These are phyloP conservation scores for Orchesella flavescens DNA, from an alignment of 2,888 invertebrate species.

Conservation along the genomic window DNA sequence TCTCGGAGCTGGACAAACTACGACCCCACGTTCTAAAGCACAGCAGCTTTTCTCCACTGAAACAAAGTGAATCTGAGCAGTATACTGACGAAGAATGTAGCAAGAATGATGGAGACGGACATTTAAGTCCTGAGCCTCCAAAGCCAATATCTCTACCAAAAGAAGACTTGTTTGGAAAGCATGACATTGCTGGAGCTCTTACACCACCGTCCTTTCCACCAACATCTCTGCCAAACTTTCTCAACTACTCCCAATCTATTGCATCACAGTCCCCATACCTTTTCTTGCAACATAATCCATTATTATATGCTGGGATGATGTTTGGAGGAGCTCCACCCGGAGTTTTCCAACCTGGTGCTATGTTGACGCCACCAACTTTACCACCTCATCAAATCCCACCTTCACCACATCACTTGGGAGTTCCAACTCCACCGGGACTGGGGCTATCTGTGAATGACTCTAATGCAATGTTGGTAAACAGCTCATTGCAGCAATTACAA, in stretches of 20 bases:
- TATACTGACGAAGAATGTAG: conserved; percentile 65
- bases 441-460: conserved; percentile 29
- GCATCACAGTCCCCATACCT: conserved; percentile 70
- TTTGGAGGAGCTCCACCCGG: conserved; percentile 68
- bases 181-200: conserved; percentile 43
- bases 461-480: conserved; percentile 39
- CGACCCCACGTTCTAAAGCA: conserved; percentile 83
- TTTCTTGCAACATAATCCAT: conserved; percentile 70
- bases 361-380: conserved; percentile 57
- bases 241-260: conserved; percentile 65
- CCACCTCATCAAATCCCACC: conserved; percentile 71
- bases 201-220: conserved; percentile 66
- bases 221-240: conserved; percentile 69
- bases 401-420: conserved; percentile 72
- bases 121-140: conserved; percentile 43
- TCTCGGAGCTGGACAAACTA: conserved; percentile 82
- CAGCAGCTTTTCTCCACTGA: conserved; percentile 75
- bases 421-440: conserved; percentile 29
- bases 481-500: conserved; percentile 51
- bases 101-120: conserved; percentile 50
- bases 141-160: conserved; percentile 46
- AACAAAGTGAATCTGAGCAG: conserved; percentile 68
- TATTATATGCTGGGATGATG: conserved; percentile 71
- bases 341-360: conserved; percentile 60
- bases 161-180: conserved; percentile 48